Evolutionary conservation across 2,797 vertebrate genomes (phyloP), one percentile per base, ranked within the genome.

Genomic region (Nyctibius grandis): DNA sequence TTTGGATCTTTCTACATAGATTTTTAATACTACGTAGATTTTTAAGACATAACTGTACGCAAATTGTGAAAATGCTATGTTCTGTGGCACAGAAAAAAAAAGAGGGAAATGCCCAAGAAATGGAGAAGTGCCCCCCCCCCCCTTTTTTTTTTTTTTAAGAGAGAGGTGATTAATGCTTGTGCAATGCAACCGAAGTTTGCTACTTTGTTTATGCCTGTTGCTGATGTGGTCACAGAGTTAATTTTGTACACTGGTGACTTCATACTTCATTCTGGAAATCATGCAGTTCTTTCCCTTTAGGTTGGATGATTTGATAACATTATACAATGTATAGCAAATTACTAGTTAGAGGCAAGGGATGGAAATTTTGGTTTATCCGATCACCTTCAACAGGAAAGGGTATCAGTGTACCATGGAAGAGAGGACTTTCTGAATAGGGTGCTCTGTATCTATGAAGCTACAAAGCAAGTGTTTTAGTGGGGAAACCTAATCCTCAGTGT

Each of bases 261-360:
- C 67, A 47, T 63, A n/a, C 36, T 65, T 95, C 57, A 40, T 88
- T 85, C 82, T 81, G 75, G 54, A 77, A 88, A 74, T 34, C 6
- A 13, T 18, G 8, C 15, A 5, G 67, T 67, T 84, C 74, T 72
- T 78, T 65, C 44, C 60, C 68, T 88, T 93, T 85, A 44, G 74
- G 22, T 64, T 91, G 34, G 70, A 83, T 86, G 70, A 40, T 88
- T 81, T 93, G 81, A 63, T 85, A 82, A 73, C 90, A 31, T 34
- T 96, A 57, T 97, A 67, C 34, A 93, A 81, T 93, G 63, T 93
- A 61, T 91, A 77, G 87, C 76, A 97, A 97, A 95, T 95, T 95
- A 61, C 74, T 97, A 75, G 93, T 91, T 95, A 77, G 92, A 95
- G 74, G 53, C 68, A 87, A 91, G 48, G 83, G 77, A 77, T 93